Evolutionary conservation across 2,113 vertebrate species (phyloP).

Genomic region (Callipepla squamata): DNA sequence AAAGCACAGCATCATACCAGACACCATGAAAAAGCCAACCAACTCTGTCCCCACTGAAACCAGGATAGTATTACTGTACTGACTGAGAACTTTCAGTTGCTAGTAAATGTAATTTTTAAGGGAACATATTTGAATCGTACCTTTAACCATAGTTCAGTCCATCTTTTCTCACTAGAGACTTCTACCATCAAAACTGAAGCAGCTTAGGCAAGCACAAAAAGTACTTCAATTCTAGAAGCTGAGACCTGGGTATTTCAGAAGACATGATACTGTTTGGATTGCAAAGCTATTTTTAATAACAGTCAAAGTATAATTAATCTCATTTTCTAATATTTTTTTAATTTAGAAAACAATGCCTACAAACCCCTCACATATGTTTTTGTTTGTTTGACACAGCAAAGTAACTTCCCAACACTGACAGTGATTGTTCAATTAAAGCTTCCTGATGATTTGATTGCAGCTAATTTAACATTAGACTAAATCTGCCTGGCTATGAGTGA

Average conservation of each 20-base stretch:
- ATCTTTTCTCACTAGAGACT: not conserved
- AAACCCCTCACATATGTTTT: not conserved
- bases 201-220: not conserved
- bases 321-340: not conserved
- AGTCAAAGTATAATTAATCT: not conserved
- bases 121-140: not conserved
- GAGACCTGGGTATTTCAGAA: not conserved
- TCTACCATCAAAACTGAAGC: not conserved
- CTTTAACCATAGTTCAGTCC: not conserved
- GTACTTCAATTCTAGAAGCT: not conserved
- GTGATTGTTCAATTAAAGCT: not conserved
- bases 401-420: not conserved
- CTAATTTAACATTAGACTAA: constrained; percentile 1
- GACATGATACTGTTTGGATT: not conserved
- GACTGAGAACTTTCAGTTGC: not conserved
- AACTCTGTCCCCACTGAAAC: not conserved
- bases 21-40: not conserved
- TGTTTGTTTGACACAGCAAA: not conserved
- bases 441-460: not conserved
- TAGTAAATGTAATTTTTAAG: not conserved
- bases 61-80: not conserved
- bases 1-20: not conserved
- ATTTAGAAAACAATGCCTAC: not conserved
- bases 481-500: not conserved
- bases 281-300: not conserved